Conservation (phyloP, 92 coral and sea anemone species). For the Plumapathes pennacea region DNA sequence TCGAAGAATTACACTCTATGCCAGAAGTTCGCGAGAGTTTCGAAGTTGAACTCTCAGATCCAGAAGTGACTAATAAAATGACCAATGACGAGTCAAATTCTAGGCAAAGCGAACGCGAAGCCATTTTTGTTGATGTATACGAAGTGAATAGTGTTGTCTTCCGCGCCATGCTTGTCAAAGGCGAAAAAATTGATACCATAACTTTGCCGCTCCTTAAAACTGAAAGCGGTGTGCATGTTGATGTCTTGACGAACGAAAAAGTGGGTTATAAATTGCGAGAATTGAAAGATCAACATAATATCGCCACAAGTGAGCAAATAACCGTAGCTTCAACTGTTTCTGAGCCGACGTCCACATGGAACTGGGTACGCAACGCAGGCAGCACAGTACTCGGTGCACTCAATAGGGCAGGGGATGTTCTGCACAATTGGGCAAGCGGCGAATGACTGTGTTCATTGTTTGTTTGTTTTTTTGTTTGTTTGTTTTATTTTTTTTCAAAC, state of each 20-base stretch:
- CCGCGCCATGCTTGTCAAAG: not conserved
- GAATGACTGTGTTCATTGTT: no score
- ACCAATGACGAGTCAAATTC: not conserved
- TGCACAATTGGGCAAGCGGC: no score
- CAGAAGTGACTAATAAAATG: no score
- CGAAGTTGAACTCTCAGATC: not conserved
- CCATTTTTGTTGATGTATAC: slow-evolving; percentile 6
- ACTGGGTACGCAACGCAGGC: no score
- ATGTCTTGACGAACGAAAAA: not conserved
- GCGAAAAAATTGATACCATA: not conserved
- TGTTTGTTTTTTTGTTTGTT: no score
- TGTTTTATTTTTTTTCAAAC: no score
- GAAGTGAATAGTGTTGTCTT: slow-evolving; percentile 5
- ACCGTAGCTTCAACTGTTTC: no score
- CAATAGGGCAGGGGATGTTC: no score
- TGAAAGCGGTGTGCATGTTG: not conserved
- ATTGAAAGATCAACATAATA: no score
- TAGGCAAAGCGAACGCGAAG: slow-evolving; percentile 7
- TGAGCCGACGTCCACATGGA: no score
- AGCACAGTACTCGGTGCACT: no score
- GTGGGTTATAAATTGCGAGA: not conserved
- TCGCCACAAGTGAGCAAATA: no score
- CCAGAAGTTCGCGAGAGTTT: slow-evolving; percentile 25
- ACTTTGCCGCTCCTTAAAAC: not conserved
- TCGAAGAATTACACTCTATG: slow-evolving; percentile 39